These are phyloP conservation scores for Zele albiditarsus DNA, from an alignment of 2,888 invertebrate species.

Conservation along the genomic window DNA sequence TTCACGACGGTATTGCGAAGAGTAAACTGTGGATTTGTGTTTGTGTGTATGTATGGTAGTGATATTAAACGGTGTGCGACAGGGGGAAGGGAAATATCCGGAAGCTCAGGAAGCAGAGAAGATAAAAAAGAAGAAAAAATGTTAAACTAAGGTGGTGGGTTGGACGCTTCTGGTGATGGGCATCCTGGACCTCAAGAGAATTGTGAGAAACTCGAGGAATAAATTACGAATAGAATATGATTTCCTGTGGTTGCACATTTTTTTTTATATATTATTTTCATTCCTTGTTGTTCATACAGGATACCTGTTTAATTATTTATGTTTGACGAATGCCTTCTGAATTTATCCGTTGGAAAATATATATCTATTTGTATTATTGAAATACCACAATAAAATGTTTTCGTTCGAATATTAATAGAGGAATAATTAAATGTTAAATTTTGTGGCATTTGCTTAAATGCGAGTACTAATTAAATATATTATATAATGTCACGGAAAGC, in stretches of 20 bases:
- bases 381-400: neutral
- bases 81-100: slow-evolving; percentile 6
- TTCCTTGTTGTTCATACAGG: neutral
- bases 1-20: neutral
- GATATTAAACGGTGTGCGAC: neutral
- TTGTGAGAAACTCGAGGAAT: slow-evolving; percentile 2
- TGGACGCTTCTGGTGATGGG: slow-evolving; percentile 19
- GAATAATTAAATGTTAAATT: neutral
- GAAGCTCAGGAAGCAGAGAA: neutral
- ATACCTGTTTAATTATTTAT: neutral
- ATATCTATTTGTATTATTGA: neutral
- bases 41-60: neutral
- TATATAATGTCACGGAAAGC: neutral
- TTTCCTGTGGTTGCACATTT: neutral
- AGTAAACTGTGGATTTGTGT: neutral
- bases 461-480: neutral
- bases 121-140: slow-evolving; percentile 18
- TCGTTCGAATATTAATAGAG: neutral
- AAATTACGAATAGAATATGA: slow-evolving; percentile 1
- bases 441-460: neutral
- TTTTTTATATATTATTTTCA: neutral
- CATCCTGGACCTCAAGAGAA: slow-evolving; percentile 8
- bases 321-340: neutral
- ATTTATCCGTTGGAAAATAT: neutral
- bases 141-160: neutral